A percentile compares a stretch with the other conserved stretches of the same genome.
These are phyloP conservation scores for Spodoptera littoralis DNA, from an alignment of 2,888 invertebrate species.

Conservation along the genomic window DNA sequence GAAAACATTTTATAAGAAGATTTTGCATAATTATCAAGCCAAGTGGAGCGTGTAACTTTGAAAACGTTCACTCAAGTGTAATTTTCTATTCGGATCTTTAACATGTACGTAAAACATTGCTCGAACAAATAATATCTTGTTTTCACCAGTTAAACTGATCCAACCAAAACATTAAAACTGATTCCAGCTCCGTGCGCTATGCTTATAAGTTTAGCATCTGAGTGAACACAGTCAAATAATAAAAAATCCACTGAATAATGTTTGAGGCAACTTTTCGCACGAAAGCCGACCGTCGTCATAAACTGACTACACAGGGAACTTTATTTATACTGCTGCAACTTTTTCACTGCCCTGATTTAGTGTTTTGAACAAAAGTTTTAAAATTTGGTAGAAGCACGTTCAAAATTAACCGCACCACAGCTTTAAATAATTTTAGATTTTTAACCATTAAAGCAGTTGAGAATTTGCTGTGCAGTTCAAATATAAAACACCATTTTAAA, in stretches of 20 bases:
- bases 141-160: constrained; percentile 16
- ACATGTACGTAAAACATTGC: constrained; percentile 15
- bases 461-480: not conserved
- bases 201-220: constrained; percentile 33
- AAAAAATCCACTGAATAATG: constrained; percentile 27
- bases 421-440: constrained; percentile 8
- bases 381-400: constrained; percentile 72
- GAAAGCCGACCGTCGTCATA: constrained; percentile 33
- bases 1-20: not conserved
- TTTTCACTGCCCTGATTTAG: constrained; percentile 53
- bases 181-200: constrained; percentile 18
- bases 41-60: constrained; percentile 20
- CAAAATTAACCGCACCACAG: constrained; percentile 15
- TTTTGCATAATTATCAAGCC: constrained; percentile 11
- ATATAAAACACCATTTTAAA: not conserved
- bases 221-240: constrained; percentile 25
- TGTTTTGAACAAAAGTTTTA: constrained; percentile 41
- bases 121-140: constrained; percentile 26
- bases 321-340: constrained; percentile 51
- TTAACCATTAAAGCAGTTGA: not conserved
- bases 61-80: constrained; percentile 21
- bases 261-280: constrained; percentile 42
- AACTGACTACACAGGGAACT: constrained; percentile 47
- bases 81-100: constrained; percentile 23
- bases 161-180: constrained; percentile 16